Percentiles rank a stretch among this genome's conserved stretches.
Conservation (phyloP, 2,888 invertebrate species). For the Drosophila helvetica region DNA sequence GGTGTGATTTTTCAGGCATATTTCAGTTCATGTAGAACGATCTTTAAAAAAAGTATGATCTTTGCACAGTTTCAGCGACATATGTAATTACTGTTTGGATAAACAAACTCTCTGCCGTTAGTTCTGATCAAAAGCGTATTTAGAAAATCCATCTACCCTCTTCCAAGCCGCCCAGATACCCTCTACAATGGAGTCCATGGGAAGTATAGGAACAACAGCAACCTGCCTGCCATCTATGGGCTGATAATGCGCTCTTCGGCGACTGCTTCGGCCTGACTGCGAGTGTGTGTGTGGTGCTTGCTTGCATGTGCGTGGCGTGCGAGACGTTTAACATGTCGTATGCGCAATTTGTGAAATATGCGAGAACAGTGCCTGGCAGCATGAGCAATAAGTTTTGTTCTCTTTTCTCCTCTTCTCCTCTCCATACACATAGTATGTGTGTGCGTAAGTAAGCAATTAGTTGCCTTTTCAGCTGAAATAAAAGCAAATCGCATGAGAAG, state of each 20-base stretch:
- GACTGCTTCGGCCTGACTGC: constrained; percentile 44
- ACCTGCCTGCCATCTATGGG: constrained; percentile 48
- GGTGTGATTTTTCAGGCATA: too few relatives aligned
- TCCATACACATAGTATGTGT: not conserved
- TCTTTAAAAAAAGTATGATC: too few relatives aligned
- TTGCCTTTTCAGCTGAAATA: constrained; percentile 75
- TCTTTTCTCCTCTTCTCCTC: constrained; percentile 14
- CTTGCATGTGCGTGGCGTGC: constrained; percentile 43
- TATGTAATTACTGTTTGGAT: too few relatives aligned
- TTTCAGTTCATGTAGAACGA: too few relatives aligned
- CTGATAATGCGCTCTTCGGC: constrained; percentile 68
- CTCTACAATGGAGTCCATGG: constrained; percentile 4
- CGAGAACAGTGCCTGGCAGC: constrained; percentile 56
- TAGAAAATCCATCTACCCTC: not conserved
- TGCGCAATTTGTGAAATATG: constrained; percentile 78
- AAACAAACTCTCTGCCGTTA: too few relatives aligned
- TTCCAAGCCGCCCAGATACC: not conserved
- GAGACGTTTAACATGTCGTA: constrained; percentile 74
- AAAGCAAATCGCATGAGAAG: constrained; percentile 65
- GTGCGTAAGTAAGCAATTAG: constrained; percentile 72
- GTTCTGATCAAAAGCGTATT: not conserved
- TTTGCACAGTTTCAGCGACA: too few relatives aligned
- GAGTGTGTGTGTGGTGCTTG: constrained; percentile 36
- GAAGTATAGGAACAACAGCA: constrained; percentile 16
- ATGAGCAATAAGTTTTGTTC: constrained; percentile 65